phyloP scores from a whole-genome alignment of 2,888 invertebrate genomes.

The Orthonevra nobilis region DNA sequence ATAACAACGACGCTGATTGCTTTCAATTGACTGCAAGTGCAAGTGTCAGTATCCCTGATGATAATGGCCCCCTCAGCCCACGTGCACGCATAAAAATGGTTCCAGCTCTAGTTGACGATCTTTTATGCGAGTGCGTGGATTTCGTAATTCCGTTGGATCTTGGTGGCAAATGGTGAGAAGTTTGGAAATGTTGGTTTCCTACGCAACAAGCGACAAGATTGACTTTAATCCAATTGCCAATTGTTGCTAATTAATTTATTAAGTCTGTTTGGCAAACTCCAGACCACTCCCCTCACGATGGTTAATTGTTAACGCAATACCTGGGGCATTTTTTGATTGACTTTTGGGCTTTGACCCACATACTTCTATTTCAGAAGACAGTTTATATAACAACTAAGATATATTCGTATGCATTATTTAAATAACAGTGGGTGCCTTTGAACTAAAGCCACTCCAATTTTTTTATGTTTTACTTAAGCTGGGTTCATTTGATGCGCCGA shows the following conservation, averaged over 20 bases:
- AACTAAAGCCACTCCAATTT: no score
- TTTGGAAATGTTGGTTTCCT: background rate
- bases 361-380: background rate
- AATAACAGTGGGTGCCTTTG: no score
- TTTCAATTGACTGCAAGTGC: no score
- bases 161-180: background rate
- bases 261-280: background rate
- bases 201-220: slow-evolving; percentile 6
- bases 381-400: no score
- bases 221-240: slow-evolving; percentile 14
- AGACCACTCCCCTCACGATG: slow-evolving; percentile 10
- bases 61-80: no score
- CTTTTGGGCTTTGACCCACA: slow-evolving; percentile 34
- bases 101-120: slow-evolving; percentile 23
- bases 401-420: no score
- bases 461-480: no score
- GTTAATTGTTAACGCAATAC: background rate
- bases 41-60: no score
- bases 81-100: slow-evolving; percentile 13
- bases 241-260: slow-evolving; percentile 23
- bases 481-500: no score
- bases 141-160: slow-evolving; percentile 8
- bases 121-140: background rate
- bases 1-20: no score
- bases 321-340: background rate